Evolutionary conservation across 2,797 vertebrate species (phyloP).

Genomic region (Echeneis naucrates): DNA sequence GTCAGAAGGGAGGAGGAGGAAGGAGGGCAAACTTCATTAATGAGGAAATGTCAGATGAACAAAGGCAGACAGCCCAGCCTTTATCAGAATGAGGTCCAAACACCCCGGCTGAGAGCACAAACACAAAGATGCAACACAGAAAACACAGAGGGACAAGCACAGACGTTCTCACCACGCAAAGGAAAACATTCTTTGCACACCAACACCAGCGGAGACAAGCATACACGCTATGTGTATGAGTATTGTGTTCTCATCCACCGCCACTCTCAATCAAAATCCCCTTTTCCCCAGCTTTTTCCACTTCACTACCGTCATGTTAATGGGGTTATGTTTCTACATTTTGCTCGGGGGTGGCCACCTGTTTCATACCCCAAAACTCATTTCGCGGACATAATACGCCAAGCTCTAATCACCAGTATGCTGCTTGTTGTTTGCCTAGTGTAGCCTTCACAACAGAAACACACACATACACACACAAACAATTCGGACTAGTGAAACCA

Average conservation of each 20-base stretch:
- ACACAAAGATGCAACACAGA: neutral
- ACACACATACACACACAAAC: neutral
- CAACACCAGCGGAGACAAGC: neutral
- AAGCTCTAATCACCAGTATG: constrained; percentile 55
- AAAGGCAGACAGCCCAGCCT: constrained; percentile 54
- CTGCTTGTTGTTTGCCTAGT: constrained; percentile 35
- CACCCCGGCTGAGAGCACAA: constrained; percentile 14
- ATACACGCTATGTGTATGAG: too few species aligned
- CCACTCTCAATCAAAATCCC: constrained; percentile 27
- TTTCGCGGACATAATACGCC: constrained; percentile 43
- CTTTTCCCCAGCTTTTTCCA: constrained; percentile 39
- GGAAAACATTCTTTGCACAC: neutral
- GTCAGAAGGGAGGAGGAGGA: constrained; percentile 27
- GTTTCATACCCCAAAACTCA: constrained; percentile 60
- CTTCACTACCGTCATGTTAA: constrained; percentile 59
- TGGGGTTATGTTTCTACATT: constrained; percentile 59
- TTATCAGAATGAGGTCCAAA: constrained; percentile 56
- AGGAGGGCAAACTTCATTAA: constrained; percentile 58
- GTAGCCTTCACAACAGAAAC: neutral
- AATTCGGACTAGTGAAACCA: neutral
- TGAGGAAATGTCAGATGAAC: constrained; percentile 65
- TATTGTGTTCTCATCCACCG: neutral
- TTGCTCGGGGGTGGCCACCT: constrained; percentile 69
- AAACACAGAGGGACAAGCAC: neutral
- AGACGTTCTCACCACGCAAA: neutral